Conservation (phyloP, 1,140 invertebrate genomes). For the fruit fly (Drosophila melanogaster) region Release_6_plus_ISO1_MT NT_033777.3:28216501-28217000, state of each 20-base stretch:
- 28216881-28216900: conserved; percentile 25
- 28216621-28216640: conserved; percentile 26
- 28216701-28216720: conserved; percentile 20
- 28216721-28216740: conserved; percentile 54
- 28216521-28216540: conserved; percentile 41
- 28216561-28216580: neutral
- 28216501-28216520: conserved; percentile 79
- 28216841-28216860: conserved; percentile 29
- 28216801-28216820: conserved; percentile 72
- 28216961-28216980: neutral
- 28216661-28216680: conserved; percentile 30
- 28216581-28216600: neutral
- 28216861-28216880: conserved; percentile 16
- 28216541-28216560: conserved; percentile 24
- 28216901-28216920: conserved; percentile 2
- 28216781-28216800: conserved; percentile 22
- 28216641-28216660: conserved; percentile 60
- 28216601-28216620: too few species aligned
- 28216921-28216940: neutral
- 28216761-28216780: conserved; percentile 60
- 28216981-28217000: neutral
- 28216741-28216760: conserved; percentile 48
- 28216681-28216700: conserved; percentile 2
- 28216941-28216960: neutral
- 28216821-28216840: conserved; percentile 56